Base-by-base conservation (phyloP, 2,888 invertebrate genomes). In the Eulithis testata region DNA sequence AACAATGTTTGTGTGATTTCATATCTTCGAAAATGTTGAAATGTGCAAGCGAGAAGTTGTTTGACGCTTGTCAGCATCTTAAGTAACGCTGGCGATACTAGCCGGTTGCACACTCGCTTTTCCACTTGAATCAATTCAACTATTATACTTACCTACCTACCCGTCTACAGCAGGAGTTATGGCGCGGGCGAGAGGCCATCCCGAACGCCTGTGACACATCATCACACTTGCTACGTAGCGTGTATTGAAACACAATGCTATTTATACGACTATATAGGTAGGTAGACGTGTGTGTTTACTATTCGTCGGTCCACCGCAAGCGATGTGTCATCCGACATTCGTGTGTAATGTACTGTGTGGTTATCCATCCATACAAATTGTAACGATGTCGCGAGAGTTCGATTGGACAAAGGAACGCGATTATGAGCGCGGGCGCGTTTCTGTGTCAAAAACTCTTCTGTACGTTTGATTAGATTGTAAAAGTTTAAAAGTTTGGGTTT, bases 271-370 rank as follows among this genome's bases (percentile, higher is more conserved):
- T 80, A 81, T 83, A 81, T 84, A 83, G 1, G 31, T 31, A 4
- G 31, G 31, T 31, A 4, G 31, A 31, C 31, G 86, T 88, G 86
- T 87, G 90, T 88, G 90, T 91, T 92, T 91, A 91, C 92, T 90
- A 91, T 89, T 81, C 79, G 83, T 74, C 83, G 85, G 85, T 81
- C 84, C 85, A 83, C 85, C 83, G 82, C 90, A 83, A 87, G 82
- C 84, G 87, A 87, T 91, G 91, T 91, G 91, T 91, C 91, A 91
- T 87, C 85, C 84, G 81, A 82, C 85, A 84, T 88, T 87, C 81
- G 86, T 86, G 84, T 85, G 81, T 83, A 31, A 4, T 5, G 31
- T 83, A 31, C 31, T 5, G 31, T 31, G 31, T 31, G 85, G 85
- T 86, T 88, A 87, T 88, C 86, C 83, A 87, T 88, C 86, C 83